phyloP scores from a whole-genome alignment of 2,888 invertebrate genomes.

The Lamproptera curius region DNA sequence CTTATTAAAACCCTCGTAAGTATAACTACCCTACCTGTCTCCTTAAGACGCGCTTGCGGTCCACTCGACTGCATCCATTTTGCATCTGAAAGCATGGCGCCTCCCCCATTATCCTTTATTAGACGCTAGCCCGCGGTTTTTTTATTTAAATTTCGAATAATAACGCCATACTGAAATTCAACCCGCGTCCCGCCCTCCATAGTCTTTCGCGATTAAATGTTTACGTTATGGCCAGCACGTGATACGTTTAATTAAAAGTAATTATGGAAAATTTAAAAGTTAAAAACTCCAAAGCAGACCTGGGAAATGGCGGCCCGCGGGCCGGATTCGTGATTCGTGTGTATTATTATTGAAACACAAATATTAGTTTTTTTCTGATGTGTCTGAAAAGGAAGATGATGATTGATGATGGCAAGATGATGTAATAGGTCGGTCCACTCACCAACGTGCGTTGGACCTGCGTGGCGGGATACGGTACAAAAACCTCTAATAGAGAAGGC shows the following conservation, averaged over 20 bases:
- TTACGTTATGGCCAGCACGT: constrained; percentile 41
- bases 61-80: constrained; percentile 44
- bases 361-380: background rate
- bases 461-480: no score
- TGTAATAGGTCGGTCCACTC: no score
- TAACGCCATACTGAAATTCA: constrained; percentile 36
- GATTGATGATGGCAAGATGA: no score
- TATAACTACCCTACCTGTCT: constrained; percentile 28
- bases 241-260: constrained; percentile 34
- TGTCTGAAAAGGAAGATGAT: no score
- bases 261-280: no score
- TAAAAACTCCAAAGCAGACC: no score
- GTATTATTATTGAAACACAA: no score
- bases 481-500: no score
- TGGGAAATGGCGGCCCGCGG: no score
- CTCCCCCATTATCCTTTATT: constrained; percentile 38
- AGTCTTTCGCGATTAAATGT: constrained; percentile 40
- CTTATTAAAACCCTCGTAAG: constrained; percentile 48
- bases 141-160: constrained; percentile 46
- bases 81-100: constrained; percentile 39
- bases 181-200: constrained; percentile 49
- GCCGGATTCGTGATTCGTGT: no score
- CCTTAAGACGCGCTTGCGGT: constrained; percentile 30
- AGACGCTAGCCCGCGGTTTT: constrained; percentile 37
- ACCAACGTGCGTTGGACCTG: no score